Evolutionary conservation across 1,140 invertebrate genomes (phyloP).

Genomic region (Battus philenor): DNA sequence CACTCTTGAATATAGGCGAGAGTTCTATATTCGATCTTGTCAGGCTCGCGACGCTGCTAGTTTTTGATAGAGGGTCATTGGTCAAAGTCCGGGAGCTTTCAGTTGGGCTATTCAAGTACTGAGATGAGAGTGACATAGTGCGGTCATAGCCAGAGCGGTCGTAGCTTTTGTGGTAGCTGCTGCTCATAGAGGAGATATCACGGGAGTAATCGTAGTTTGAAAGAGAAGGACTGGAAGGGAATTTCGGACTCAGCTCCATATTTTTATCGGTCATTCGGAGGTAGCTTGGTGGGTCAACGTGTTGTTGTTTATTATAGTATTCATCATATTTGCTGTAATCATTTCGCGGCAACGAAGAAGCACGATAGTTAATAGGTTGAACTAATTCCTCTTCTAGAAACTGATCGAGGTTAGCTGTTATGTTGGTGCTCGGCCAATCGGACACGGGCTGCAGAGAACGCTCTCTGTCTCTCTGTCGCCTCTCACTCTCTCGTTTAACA

Average conservation of each 20-base stretch:
- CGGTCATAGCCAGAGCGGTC: slow-evolving; percentile 52
- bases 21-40: slow-evolving; percentile 63
- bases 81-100: slow-evolving; percentile 65
- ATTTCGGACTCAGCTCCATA: slow-evolving; percentile 65
- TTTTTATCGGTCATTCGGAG: slow-evolving; percentile 41
- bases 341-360: slow-evolving; percentile 58
- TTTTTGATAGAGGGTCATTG: slow-evolving; percentile 64
- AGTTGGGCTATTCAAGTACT: slow-evolving; percentile 63
- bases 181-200: slow-evolving; percentile 57
- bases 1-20: slow-evolving; percentile 87
- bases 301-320: slow-evolving; percentile 44
- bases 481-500: slow-evolving; percentile 93
- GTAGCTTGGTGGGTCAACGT: slow-evolving; percentile 36
- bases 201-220: slow-evolving; percentile 64
- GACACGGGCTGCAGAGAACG: slow-evolving; percentile 70
- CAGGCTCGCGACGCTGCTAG: slow-evolving; percentile 59
- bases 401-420: slow-evolving; percentile 72
- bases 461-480: slow-evolving; percentile 85
- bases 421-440: slow-evolving; percentile 57
- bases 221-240: slow-evolving; percentile 62
- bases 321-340: slow-evolving; percentile 59
- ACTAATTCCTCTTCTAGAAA: slow-evolving; percentile 76
- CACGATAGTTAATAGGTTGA: slow-evolving; percentile 53
- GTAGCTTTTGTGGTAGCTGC: slow-evolving; percentile 62
- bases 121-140: slow-evolving; percentile 51